These are phyloP conservation scores for Tuberolachnus salignus DNA, from an alignment of 2,888 invertebrate genomes.

Conservation along the genomic window DNA sequence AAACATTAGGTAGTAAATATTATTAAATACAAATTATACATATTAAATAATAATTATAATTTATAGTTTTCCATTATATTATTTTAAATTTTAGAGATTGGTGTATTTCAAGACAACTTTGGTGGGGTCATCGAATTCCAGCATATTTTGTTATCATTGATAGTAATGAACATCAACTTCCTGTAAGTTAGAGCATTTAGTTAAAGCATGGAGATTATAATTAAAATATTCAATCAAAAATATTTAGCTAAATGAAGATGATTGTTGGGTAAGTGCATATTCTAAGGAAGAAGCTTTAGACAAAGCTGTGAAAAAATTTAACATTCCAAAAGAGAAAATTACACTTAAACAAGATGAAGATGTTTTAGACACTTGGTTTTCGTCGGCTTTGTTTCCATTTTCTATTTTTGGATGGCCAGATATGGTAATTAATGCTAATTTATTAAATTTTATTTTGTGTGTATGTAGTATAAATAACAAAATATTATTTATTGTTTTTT, in stretches of 20 bases:
- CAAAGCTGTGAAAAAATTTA: constrained; percentile 79
- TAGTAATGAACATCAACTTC: constrained; percentile 62
- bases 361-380: constrained; percentile 99
- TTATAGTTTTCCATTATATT: constrained; percentile 8
- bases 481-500: constrained; percentile 58
- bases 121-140: constrained; percentile 99
- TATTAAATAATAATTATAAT: constrained; percentile 19
- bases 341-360: constrained; percentile 83
- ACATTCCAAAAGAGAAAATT: constrained; percentile 67
- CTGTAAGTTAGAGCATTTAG: constrained; percentile 61
- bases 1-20: constrained; percentile 72
- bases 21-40: constrained; percentile 2
- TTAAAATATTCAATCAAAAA: background rate
- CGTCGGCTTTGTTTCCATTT: constrained; percentile 94
- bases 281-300: constrained; percentile 74
- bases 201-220: background rate
- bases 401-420: constrained; percentile 98
- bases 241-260: constrained; percentile 62
- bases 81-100: constrained; percentile 74
- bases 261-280: constrained; percentile 69
- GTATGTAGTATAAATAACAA: background rate
- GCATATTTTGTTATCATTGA: constrained; percentile 79
- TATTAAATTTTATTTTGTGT: background rate
- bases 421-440: constrained; percentile 63
- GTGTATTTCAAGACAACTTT: constrained; percentile 97